Conservation (phyloP, 30 jellyfish, hydroid and myxozoan species). For the Hydractinia echinata region DNA sequence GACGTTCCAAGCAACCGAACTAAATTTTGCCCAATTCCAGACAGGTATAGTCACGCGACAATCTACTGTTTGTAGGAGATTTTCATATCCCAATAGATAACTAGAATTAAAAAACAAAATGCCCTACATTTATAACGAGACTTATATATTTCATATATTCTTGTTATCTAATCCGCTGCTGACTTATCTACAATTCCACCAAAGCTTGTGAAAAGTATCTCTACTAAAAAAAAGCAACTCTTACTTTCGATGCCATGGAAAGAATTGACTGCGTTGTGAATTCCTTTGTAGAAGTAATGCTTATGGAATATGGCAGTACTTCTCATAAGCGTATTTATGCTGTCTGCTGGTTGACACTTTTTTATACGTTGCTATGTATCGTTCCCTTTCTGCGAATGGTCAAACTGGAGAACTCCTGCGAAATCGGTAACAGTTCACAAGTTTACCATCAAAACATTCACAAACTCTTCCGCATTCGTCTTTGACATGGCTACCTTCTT, state of each 20-base stretch:
- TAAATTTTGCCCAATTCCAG: conserved; percentile 94
- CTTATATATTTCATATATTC: too few species aligned
- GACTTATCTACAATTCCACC: too few species aligned
- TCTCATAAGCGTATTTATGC: conserved; percentile 44
- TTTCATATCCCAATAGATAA: conserved; percentile 67
- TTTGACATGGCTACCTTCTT: background rate
- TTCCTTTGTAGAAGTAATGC: conserved; percentile 40
- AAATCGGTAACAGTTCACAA: conserved; percentile 61
- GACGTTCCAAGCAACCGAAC: conserved; percentile 53
- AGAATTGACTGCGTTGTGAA: conserved; percentile 55
- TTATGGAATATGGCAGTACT: conserved; percentile 42
- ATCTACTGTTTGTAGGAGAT: conserved; percentile 66
- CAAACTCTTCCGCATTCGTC: conserved; percentile 88
- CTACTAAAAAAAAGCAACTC: background rate
- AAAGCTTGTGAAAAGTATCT: background rate
- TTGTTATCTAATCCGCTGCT: too few species aligned
- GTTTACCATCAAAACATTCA: conserved; percentile 61
- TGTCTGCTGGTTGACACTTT: conserved; percentile 49
- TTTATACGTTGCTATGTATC: conserved; percentile 56
- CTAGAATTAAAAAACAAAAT: conserved; percentile 10
- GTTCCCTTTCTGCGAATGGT: conserved; percentile 44
- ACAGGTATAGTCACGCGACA: conserved; percentile 80
- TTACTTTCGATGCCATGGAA: conserved; percentile 93
- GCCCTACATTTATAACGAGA: too few species aligned
- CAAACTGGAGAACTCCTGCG: conserved; percentile 84